Base-by-base conservation (phyloP, 2,888 invertebrate species). In the Deilephila porcellus region DNA sequence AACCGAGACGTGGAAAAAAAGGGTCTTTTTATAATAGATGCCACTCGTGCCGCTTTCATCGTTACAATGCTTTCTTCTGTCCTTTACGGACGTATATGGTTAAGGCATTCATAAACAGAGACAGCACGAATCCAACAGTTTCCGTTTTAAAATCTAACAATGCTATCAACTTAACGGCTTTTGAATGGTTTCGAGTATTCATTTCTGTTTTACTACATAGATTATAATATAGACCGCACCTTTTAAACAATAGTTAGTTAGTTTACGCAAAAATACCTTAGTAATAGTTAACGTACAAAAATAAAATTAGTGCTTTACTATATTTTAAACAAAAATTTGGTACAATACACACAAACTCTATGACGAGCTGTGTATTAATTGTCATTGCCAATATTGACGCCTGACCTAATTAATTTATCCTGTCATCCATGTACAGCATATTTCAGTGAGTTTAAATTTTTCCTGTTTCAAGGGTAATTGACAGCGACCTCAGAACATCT, bases 21-120 rank as follows among this genome's bases (percentile, higher is more conserved):
- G 86, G 86, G 83, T 82, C 80, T 76, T 80, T 79, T 67, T 25
- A 67, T 25, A 67, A 82, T 80, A 81, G 82, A 79, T 82, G 81
- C 84, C 83, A 62, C 53, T 73, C 70, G 59, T 53, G 72, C 71
- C 60, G 52, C 71, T 74, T 75, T n/a, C 71, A 74, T 34, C 37
- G n/a, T 37, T 71, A 70, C 64, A 70, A 62, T 59, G 19, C 25
- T 73, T 62, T 67, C 45, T 70, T 64, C 67, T 67, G 64, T 73
- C 64, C 67, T 25, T 64, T 59, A 56, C 53, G 37, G 19, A 60
- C 67, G 19, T n/a, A 60, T 60, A 60, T 45, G 62, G 29, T n/a
- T n/a, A 32, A n/a, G 29, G 20, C 32, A 34, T 11, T n/a, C 34
- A 59, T 53, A 71, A 59, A 64, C 59, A 78, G 82, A 78, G 79